Evolutionary conservation across 2,113 vertebrate species (phyloP).

Genomic region (Herpailurus yagouaroundi): DNA sequence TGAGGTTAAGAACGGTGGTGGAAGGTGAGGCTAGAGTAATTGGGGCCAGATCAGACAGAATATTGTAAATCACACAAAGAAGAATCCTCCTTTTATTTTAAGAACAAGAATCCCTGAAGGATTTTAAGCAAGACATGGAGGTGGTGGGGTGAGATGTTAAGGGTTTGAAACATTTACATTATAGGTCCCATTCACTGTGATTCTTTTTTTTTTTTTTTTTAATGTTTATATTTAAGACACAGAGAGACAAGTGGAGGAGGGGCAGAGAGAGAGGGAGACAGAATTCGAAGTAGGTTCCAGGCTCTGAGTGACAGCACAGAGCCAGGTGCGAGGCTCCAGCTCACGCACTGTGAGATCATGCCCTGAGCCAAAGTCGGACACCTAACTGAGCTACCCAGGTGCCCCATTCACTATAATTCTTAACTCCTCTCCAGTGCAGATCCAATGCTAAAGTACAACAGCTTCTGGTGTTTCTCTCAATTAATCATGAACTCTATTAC

Average conservation of each 20-base stretch:
- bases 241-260: no score
- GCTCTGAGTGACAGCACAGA: no score
- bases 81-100: not conserved
- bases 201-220: not conserved
- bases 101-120: not conserved
- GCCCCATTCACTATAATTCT: not conserved
- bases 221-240: no score
- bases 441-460: not conserved
- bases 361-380: no score
- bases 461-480: constrained; percentile 42
- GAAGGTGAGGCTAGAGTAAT: not conserved
- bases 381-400: no score
- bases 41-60: not conserved
- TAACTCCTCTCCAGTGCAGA: not conserved
- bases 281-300: no score
- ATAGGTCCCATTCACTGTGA: not conserved
- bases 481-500: constrained; percentile 70
- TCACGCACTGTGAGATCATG: no score
- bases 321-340: no score
- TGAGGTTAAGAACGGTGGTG: not conserved
- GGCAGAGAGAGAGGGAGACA: no score
- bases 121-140: not conserved
- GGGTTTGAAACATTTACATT: not conserved
- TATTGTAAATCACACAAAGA: not conserved
- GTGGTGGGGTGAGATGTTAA: not conserved